phyloP scores from a whole-genome alignment of 2,113 vertebrate species.

The Vulpes ferrilata region DNA sequence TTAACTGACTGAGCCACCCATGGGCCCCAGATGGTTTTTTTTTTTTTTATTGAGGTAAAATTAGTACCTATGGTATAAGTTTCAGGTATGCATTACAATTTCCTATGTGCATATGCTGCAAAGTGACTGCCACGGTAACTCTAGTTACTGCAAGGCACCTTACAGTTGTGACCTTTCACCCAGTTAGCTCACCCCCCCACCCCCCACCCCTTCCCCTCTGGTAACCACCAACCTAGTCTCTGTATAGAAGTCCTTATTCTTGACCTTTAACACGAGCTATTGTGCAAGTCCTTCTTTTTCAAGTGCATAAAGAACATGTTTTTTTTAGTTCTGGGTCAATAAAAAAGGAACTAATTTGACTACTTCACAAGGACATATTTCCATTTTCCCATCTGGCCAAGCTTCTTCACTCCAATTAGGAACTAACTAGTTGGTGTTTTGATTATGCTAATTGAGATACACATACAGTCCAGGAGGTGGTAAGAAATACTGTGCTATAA shows the following conservation, averaged over 20 bases:
- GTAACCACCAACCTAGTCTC: background rate
- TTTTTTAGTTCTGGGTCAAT: background rate
- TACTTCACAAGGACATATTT: background rate
- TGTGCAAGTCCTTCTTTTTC: slow-evolving; percentile 6
- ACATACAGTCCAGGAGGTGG: background rate
- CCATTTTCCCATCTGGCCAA: slow-evolving; percentile 27
- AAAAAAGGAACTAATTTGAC: background rate
- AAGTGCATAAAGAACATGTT: background rate
- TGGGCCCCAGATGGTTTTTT: background rate
- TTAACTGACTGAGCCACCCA: too few relatives aligned
- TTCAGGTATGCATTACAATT: background rate
- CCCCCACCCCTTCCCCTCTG: background rate
- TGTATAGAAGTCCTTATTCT: background rate
- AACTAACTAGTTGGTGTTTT: background rate
- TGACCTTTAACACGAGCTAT: background rate
- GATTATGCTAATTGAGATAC: background rate
- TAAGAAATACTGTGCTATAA: slow-evolving; percentile 15
- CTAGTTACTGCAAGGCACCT: background rate
- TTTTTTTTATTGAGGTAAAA: background rate
- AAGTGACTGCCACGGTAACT: background rate
- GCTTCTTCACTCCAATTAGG: slow-evolving; percentile 21
- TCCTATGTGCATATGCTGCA: too few relatives aligned
- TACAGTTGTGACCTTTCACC: background rate
- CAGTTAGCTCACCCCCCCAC: background rate
- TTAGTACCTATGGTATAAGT: background rate